phyloP scores from a whole-genome alignment of 2,797 vertebrate species.

The Semotilus atromaculatus region DNA sequence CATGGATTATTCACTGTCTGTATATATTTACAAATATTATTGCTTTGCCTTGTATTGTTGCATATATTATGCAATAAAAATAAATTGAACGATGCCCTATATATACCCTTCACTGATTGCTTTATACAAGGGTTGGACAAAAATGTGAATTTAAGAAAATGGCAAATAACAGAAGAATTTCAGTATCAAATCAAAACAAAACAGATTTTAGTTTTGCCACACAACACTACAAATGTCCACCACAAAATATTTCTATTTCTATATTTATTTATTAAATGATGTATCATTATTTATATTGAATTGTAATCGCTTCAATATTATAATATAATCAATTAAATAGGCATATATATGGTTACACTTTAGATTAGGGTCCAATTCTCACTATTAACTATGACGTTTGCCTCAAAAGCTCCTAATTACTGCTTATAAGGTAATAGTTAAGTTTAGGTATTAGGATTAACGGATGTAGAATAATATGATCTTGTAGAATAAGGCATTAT shows the following conservation, averaged over 20 bases:
- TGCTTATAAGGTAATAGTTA: no score
- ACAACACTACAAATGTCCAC: neutral
- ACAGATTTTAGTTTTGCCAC: neutral
- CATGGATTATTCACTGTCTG: neutral
- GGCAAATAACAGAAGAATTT: neutral
- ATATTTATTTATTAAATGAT: no score
- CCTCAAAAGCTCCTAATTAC: no score
- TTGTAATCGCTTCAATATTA: no score
- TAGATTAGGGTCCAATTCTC: no score
- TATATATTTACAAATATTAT: neutral
- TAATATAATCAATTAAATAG: no score
- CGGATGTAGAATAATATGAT: neutral
- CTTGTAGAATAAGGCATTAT: neutral
- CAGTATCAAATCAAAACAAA: no score
- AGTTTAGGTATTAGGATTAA: no score
- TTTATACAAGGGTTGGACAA: neutral
- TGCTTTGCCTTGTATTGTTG: conserved; percentile 5
- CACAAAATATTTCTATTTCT: no score
- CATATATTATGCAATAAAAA: neutral
- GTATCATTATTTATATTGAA: no score
- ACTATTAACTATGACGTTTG: no score
- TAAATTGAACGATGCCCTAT: neutral
- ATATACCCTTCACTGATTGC: neutral
- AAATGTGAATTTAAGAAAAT: neutral
- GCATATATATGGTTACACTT: no score